Percentiles rank a stretch among this genome's conserved stretches.
Conservation (phyloP, 1,140 invertebrate species). For the Sinella curviseta region DNA sequence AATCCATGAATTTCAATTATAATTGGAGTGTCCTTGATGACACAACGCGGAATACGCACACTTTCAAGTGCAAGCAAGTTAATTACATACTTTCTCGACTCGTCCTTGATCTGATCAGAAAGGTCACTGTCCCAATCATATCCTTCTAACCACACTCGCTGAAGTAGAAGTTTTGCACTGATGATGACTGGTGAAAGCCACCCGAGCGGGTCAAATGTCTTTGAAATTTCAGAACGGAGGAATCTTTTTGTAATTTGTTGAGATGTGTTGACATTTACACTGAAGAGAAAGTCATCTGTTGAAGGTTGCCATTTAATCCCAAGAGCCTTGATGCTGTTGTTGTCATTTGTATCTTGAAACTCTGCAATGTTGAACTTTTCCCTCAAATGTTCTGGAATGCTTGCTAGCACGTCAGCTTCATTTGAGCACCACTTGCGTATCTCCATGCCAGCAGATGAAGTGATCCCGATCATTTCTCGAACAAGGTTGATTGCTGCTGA, state of each 20-base stretch:
- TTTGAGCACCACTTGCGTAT: slow-evolving; percentile 43
- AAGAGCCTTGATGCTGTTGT: slow-evolving; percentile 38
- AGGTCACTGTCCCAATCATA: slow-evolving; percentile 40
- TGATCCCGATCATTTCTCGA: slow-evolving; percentile 5
- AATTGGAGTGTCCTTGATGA: background rate
- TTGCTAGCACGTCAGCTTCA: background rate
- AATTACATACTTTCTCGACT: background rate
- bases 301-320: slow-evolving; percentile 41
- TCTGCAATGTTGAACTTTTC: background rate
- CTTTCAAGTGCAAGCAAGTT: background rate
- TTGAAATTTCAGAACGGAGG: slow-evolving; percentile 30
- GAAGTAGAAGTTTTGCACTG: slow-evolving; percentile 42
- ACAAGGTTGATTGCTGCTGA: slow-evolving; percentile 31
- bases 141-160: slow-evolving; percentile 39
- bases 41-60: slow-evolving; percentile 17
- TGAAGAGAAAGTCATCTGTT: slow-evolving; percentile 31
- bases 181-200: slow-evolving; percentile 37
- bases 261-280: background rate
- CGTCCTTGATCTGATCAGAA: background rate
- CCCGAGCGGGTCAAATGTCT: slow-evolving; percentile 43
- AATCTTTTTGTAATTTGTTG: slow-evolving; percentile 28
- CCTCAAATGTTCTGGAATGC: slow-evolving; percentile 5
- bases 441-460: slow-evolving; percentile 37
- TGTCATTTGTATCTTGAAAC: background rate
- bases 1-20: background rate